Evolutionary conservation across 2,888 invertebrate species (phyloP).

Genomic region (Aethes cnicana): DNA sequence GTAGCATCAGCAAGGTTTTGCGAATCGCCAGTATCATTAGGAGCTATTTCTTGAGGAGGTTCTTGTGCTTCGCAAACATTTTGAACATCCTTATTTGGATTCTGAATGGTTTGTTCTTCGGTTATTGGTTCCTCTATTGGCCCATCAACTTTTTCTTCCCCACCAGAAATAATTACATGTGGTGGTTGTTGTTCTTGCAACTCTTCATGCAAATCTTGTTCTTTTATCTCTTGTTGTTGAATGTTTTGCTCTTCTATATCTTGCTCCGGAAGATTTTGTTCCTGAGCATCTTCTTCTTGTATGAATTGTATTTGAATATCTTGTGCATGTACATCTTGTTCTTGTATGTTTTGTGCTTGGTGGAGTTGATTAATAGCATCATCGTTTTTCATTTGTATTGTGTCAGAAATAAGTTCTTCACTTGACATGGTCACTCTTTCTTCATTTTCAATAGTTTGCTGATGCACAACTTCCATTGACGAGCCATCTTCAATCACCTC

Average conservation of each 20-base stretch:
- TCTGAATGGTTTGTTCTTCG: slow-evolving; percentile 12
- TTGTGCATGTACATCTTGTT: too few relatives aligned
- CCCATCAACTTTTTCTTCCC: slow-evolving; percentile 6
- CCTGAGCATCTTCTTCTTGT: background rate
- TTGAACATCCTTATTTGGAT: slow-evolving; percentile 3
- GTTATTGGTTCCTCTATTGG: slow-evolving; percentile 15
- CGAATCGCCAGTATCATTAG: background rate
- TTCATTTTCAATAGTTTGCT: slow-evolving; percentile 28
- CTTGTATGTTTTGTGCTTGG: background rate
- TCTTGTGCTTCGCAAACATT: slow-evolving; percentile 37
- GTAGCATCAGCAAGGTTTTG: background rate
- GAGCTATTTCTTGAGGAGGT: slow-evolving; percentile 30
- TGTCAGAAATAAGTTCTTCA: slow-evolving; percentile 29
- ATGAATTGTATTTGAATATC: too few relatives aligned
- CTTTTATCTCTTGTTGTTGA: too few relatives aligned
- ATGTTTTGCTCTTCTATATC: too few relatives aligned
- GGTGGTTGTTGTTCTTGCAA: too few relatives aligned
- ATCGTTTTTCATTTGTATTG: slow-evolving; percentile 22
- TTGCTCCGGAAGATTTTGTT: too few relatives aligned
- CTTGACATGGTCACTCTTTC: slow-evolving; percentile 13
- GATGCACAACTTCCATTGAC: slow-evolving; percentile 18
- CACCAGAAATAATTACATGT: too few relatives aligned
- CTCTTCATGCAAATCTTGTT: too few relatives aligned
- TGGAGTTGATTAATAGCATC: background rate
- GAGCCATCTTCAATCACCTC: slow-evolving; percentile 35